Evolutionary conservation across 1,140 invertebrate genomes (phyloP).

Genomic region (roundworm (Caenorhabditis elegans)): DNA sequence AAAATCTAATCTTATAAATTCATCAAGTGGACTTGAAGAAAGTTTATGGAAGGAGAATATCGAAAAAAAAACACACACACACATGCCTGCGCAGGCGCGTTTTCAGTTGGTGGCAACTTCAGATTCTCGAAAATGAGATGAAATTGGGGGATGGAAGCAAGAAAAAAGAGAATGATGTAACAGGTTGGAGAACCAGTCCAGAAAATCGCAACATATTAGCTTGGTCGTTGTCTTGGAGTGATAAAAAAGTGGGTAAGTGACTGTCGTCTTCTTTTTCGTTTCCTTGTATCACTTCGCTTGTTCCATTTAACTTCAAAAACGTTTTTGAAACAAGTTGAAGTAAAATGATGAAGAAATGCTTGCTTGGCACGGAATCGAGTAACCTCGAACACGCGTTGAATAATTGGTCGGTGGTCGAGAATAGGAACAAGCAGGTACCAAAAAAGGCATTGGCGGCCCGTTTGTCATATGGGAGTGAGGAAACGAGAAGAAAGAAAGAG

Average conservation of each 20-base stretch:
- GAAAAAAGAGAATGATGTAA: not conserved
- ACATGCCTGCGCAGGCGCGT: too few species aligned
- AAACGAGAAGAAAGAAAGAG: not conserved
- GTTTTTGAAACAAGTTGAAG: not conserved
- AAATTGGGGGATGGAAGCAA: not conserved
- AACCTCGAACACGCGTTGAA: slow-evolving; percentile 13
- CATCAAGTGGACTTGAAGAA: slow-evolving; percentile 27
- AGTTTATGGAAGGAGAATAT: slow-evolving; percentile 14
- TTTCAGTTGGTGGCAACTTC: not conserved
- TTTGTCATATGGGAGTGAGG: not conserved
- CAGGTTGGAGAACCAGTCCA: slow-evolving; percentile 29
- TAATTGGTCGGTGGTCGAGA: slow-evolving; percentile 22
- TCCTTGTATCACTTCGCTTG: not conserved
- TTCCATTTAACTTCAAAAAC: not conserved
- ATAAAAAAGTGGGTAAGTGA: slow-evolving; percentile 18
- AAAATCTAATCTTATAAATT: slow-evolving; percentile 28
- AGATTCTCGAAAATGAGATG: not conserved
- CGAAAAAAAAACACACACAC: not conserved
- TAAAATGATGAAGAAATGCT: not conserved
- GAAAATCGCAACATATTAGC: slow-evolving; percentile 28
- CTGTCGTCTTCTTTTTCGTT: not conserved
- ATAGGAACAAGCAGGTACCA: slow-evolving; percentile 31
- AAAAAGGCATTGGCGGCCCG: slow-evolving; percentile 18
- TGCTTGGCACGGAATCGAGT: slow-evolving; percentile 15
- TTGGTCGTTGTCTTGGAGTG: slow-evolving; percentile 18